Percentiles rank a stretch among this genome's conserved stretches.
Evolutionary conservation across 2,797 vertebrate genomes (phyloP).

Genomic region (Graptemys geographica): DNA sequence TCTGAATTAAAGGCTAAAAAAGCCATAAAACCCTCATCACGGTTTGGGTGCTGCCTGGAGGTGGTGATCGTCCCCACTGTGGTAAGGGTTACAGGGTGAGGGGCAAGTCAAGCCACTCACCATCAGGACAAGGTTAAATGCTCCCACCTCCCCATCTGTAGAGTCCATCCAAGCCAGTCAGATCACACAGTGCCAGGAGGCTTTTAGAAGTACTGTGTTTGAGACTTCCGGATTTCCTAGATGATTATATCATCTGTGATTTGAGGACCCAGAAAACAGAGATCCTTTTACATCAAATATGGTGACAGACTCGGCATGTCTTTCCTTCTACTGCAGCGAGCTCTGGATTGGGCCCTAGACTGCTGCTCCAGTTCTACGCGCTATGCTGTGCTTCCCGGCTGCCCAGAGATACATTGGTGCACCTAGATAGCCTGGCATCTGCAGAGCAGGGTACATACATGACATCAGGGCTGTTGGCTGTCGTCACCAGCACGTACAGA

Average conservation of each 20-base stretch:
- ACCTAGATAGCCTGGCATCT: background rate
- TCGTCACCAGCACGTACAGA: slow-evolving; percentile 94
- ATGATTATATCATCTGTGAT: background rate
- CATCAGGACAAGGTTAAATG: background rate
- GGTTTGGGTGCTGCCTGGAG: background rate
- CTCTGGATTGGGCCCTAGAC: background rate
- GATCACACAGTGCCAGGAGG: background rate
- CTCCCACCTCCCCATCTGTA: background rate
- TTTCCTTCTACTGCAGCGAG: background rate
- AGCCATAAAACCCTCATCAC: background rate
- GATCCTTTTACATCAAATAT: background rate
- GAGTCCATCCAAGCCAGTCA: background rate
- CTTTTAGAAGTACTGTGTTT: background rate
- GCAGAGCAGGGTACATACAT: slow-evolving; percentile 84
- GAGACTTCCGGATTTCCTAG: background rate
- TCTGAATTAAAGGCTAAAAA: background rate
- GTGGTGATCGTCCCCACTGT: background rate
- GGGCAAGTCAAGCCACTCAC: background rate
- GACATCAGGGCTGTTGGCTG: slow-evolving; percentile 94
- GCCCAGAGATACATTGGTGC: background rate
- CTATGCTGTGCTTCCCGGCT: background rate
- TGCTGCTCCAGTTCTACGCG: background rate
- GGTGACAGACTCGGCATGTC: background rate
- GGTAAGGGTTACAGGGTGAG: background rate
- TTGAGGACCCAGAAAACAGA: background rate